Evolutionary conservation across 1,140 invertebrate genomes (phyloP), one percentile per base, ranked within the genome.

Genomic region (Tetramorium simillimum): DNA sequence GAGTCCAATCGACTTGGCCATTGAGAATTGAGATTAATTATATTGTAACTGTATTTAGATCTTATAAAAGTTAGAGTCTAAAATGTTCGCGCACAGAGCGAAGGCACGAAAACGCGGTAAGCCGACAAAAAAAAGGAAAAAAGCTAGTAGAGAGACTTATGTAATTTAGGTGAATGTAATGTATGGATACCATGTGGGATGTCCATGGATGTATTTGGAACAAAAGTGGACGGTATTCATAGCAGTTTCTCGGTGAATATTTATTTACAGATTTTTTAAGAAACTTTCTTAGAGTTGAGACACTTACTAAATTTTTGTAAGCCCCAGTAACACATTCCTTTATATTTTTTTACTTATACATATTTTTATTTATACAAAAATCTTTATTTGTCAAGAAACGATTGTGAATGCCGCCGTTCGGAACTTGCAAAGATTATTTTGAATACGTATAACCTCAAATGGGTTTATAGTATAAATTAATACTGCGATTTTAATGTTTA

Each of bases 11-110:
- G 86, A 93, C 78, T 93, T 91, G 89, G 91, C 92, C 88, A 90
- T 88, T 92, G 90, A 93, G 90, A 93, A 91, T 93, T 92, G 90
- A 93, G 40, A 91, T 92, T 89, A 88, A 90, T 90, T 91, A 85
- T 90, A 91, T 91, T 81, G 16, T 86, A 84, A 86, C 90, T 87
- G 88, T 78, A 91, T 73, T 91, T 91, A 89, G 62, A 40, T 56
- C 56, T 40, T 70, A 43, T 56, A 86, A 62, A 46, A 46, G 53
- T 88, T 90, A 90, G 63, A 46, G 12, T 75, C n/a, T 69, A 37
- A 56, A 43, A 14, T n/a, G 43, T n/a, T 69, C 21, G 7, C 18
- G 60, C 58, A 63, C 24, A n/a, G 9, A 80, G 33, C 33, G 46
- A 49, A 46, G 37, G 58, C 18, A 14, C 12, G 14, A 58, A 81